Evolutionary conservation across 2,888 invertebrate species (phyloP).

Genomic region (Campopleginae sp.): DNA sequence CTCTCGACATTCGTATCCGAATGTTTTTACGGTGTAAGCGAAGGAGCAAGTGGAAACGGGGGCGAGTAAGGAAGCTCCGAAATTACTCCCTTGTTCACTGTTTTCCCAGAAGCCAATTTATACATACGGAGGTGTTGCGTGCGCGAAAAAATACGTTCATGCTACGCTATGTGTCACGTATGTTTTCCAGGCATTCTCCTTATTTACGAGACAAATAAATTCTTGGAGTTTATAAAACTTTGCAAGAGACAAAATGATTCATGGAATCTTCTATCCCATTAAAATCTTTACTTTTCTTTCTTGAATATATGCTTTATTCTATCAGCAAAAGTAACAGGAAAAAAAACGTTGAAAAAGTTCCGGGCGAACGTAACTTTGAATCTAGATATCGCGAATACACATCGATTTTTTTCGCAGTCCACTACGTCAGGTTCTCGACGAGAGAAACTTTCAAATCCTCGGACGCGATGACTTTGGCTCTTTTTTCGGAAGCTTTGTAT

Average conservation of each 20-base stretch:
- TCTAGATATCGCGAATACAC: conserved; percentile 3
- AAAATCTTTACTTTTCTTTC: not conserved
- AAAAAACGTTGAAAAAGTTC: not conserved
- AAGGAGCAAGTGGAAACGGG: conserved; percentile 31
- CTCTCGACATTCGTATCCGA: conserved; percentile 30
- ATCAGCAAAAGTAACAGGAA: not conserved
- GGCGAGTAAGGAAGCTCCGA: conserved; percentile 25
- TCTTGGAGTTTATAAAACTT: conserved; percentile 1
- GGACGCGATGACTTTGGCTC: conserved; percentile 22
- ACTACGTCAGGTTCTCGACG: not conserved
- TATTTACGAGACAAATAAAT: conserved; percentile 4
- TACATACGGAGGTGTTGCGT: conserved; percentile 30
- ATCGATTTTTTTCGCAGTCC: conserved; percentile 32
- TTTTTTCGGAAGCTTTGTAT: conserved; percentile 21
- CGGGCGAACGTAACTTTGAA: not conserved
- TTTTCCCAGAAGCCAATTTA: conserved; percentile 42
- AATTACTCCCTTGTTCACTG: conserved; percentile 47
- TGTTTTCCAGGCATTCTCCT: conserved; percentile 1
- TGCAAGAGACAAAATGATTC: not conserved
- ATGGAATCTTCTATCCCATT: not conserved
- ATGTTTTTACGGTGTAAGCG: conserved; percentile 43
- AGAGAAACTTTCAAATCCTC: conserved; percentile 23
- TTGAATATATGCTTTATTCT: not conserved
- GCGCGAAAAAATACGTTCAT: conserved; percentile 16
- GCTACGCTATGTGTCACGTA: conserved; percentile 1